Conservation (phyloP, 2,888 invertebrate genomes). For the Epiblema foenella region DNA sequence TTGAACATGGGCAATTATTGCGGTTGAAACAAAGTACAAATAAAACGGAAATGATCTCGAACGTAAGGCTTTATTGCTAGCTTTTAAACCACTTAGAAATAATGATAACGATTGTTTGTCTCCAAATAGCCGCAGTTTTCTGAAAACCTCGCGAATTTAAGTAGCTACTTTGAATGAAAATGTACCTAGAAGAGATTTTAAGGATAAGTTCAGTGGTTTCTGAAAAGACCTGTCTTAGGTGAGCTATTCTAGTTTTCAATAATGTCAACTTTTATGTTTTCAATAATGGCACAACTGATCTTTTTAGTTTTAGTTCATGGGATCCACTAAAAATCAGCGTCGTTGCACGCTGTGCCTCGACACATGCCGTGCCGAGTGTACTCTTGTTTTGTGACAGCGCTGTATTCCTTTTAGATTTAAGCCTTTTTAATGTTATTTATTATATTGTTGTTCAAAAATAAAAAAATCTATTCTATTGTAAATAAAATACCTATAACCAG, state of each 20-base stretch:
- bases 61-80: constrained; percentile 16
- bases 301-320: too few relatives aligned
- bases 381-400: too few relatives aligned
- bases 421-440: too few relatives aligned
- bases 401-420: too few relatives aligned
- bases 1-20: constrained; percentile 63
- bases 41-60: constrained; percentile 27
- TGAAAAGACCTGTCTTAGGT: constrained; percentile 15
- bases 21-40: constrained; percentile 60
- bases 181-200: constrained; percentile 25
- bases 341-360: too few relatives aligned
- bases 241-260: constrained; percentile 16
- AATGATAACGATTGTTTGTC: constrained; percentile 42
- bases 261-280: too few relatives aligned
- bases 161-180: constrained; percentile 39
- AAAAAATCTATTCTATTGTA: too few relatives aligned
- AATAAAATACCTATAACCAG: too few relatives aligned
- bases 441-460: too few relatives aligned
- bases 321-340: too few relatives aligned
- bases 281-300: too few relatives aligned
- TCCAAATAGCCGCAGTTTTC: constrained; percentile 33
- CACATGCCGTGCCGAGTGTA: too few relatives aligned
- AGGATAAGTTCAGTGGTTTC: constrained; percentile 29
- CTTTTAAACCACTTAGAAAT: constrained; percentile 35
- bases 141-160: constrained; percentile 37